A percentile compares a stretch with the other conserved stretches of the same genome.
Evolutionary conservation across 2,888 invertebrate species (phyloP).

Genomic region (Drosophila fulvimacula): DNA sequence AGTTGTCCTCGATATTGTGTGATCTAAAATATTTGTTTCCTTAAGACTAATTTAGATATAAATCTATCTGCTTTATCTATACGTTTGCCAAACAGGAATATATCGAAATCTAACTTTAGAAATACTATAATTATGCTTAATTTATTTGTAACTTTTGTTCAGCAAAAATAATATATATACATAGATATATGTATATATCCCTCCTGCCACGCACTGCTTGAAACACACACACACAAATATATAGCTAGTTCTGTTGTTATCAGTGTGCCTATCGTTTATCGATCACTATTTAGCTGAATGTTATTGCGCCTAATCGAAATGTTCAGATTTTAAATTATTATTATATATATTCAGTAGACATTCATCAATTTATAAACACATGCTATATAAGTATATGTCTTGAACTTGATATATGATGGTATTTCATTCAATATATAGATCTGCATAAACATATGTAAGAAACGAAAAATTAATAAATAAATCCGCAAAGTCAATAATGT

Average conservation of each 20-base stretch:
- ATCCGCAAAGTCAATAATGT: slow-evolving; percentile 62
- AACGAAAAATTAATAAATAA: slow-evolving; percentile 50
- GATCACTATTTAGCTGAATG: slow-evolving; percentile 19
- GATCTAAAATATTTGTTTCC: slow-evolving; percentile 35
- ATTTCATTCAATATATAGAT: slow-evolving; percentile 27
- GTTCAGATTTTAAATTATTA: slow-evolving; percentile 8
- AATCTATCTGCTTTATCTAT: slow-evolving; percentile 3
- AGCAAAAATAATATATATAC: not conserved
- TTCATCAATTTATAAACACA: slow-evolving; percentile 16
- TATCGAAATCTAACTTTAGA: slow-evolving; percentile 37
- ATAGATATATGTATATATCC: not conserved
- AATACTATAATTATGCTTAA: slow-evolving; percentile 35
- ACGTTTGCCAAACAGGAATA: slow-evolving; percentile 47
- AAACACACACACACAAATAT: not conserved
- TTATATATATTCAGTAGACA: slow-evolving; percentile 23
- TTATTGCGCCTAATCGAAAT: slow-evolving; percentile 22
- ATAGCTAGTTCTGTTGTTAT: slow-evolving; percentile 23
- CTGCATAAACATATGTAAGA: slow-evolving; percentile 42
- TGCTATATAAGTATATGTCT: slow-evolving; percentile 5
- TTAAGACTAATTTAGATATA: slow-evolving; percentile 25
- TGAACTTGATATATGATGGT: slow-evolving; percentile 38
- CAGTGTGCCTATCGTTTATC: slow-evolving; percentile 37
- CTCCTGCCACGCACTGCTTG: not conserved
- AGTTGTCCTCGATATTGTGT: slow-evolving; percentile 35
- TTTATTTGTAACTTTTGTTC: slow-evolving; percentile 15